Percentiles rank a stretch among this genome's conserved stretches.
These are phyloP conservation scores for Neodon shergylaensis DNA, from an alignment of 2,113 vertebrate genomes.

Conservation along the genomic window DNA sequence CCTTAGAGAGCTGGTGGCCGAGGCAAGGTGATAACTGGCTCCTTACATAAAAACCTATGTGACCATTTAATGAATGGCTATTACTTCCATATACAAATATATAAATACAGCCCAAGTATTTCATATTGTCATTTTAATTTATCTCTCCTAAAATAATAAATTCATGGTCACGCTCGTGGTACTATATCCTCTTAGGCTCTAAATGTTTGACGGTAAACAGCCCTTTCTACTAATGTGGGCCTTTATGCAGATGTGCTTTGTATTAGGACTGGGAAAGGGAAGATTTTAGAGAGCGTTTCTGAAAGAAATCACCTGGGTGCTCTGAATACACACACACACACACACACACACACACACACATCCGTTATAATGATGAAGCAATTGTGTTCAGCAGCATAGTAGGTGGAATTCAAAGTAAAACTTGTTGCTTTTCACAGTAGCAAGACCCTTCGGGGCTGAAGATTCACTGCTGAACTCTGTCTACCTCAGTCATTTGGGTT, in stretches of 20 bases:
- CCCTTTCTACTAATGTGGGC: neutral
- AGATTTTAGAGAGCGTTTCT: conserved; percentile 33
- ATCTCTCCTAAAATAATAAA: conserved; percentile 38
- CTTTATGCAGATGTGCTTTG: neutral
- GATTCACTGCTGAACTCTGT: neutral
- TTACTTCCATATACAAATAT: neutral
- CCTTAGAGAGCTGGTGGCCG: neutral
- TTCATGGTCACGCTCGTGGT: neutral
- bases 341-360: no score
- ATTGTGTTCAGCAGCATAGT: neutral
- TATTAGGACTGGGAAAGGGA: neutral
- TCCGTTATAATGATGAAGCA: conserved; percentile 6
- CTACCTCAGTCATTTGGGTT: neutral
- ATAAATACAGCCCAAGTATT: neutral
- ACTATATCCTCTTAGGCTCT: neutral
- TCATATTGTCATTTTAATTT: conserved; percentile 29
- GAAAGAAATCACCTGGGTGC: neutral
- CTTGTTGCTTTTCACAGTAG: conserved; percentile 40
- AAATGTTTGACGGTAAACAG: neutral
- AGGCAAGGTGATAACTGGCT: neutral
- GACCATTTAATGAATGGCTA: neutral
- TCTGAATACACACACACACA: neutral
- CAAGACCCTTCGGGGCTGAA: neutral
- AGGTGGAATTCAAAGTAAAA: conserved; percentile 39
- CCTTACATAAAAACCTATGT: neutral